Base-by-base conservation (phyloP, 1,140 invertebrate species). In the Heliconius melpomene region DNA sequence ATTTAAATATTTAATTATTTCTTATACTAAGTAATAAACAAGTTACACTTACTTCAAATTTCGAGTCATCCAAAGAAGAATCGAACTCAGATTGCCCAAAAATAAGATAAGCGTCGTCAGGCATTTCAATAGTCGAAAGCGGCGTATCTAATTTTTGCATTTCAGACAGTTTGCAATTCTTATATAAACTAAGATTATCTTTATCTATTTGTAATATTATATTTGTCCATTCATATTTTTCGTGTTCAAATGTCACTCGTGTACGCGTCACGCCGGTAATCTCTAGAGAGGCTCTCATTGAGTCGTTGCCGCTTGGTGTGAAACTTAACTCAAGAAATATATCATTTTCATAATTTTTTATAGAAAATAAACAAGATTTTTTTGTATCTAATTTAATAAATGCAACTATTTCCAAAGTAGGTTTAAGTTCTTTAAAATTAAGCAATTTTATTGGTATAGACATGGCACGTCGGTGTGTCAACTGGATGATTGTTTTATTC, bases 41-140 rank as follows among this genome's bases (percentile, higher is more conserved):
- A 23, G n/a, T 26, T 7, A 52, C 54, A 82, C 80, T 82, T 79
- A 82, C 80, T 50, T 57, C 73, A 52, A 82, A 82, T 75, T 73
- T 75, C 18, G 36, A 20, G 26, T 52, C 38, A 57, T 78, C 29
- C 11, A 52, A 46, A 46, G 40, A 46, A 0, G 40, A 46, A 46
- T 46, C 70, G 36, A 57, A 36, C 23, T 40, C 46, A 6, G 74
- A 78, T 26, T 76, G 75, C 18, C 80, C 80, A 38, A 82, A 78
- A 76, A 71, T 23, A 7, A 82, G 32, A 20, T 72, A 23, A 52
- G 80, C 57, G 5, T 76, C 23, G 16, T 23, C 16, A 38, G 74
- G 46, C 18, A 79, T 36, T 20, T 66, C 26, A 38, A 79, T 40
- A 50, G 50, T 46, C 16, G 11, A n/a, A 38, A 75, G 32, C 66